A percentile compares a stretch with the other conserved stretches of the same genome.
phyloP scores from a whole-genome alignment of 2,888 invertebrate species.

The Nineta flava region DNA sequence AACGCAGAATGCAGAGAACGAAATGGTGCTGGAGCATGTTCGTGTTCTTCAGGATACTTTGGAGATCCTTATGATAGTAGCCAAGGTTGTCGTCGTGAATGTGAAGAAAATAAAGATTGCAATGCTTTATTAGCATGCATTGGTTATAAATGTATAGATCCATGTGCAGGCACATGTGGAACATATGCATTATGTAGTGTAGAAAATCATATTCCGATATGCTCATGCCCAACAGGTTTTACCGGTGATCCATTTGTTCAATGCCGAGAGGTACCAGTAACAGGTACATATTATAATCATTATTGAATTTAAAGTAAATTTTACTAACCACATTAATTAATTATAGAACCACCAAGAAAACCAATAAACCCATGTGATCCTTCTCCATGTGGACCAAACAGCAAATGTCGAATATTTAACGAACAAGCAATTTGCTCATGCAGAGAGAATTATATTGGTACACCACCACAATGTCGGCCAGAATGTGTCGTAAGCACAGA shows the following conservation, averaged over 20 bases:
- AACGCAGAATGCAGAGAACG: slow-evolving; percentile 70
- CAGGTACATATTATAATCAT: slow-evolving; percentile 5
- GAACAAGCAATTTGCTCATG: slow-evolving; percentile 75
- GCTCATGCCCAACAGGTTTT: slow-evolving; percentile 56
- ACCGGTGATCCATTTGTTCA: slow-evolving; percentile 73
- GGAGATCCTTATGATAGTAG: slow-evolving; percentile 65
- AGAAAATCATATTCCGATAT: slow-evolving; percentile 62
- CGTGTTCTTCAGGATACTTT: slow-evolving; percentile 59
- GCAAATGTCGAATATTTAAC: slow-evolving; percentile 66
- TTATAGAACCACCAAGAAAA: slow-evolving; percentile 23
- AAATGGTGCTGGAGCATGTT: slow-evolving; percentile 73
- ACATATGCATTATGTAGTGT: slow-evolving; percentile 62
- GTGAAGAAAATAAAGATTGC: slow-evolving; percentile 65
- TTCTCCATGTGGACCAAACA: slow-evolving; percentile 77
- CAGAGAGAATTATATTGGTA: slow-evolving; percentile 58
- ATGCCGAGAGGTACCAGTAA: slow-evolving; percentile 39
- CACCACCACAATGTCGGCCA: slow-evolving; percentile 66
- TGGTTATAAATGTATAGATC: slow-evolving; percentile 69
- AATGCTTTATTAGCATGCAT: slow-evolving; percentile 56
- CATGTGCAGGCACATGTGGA: slow-evolving; percentile 73
- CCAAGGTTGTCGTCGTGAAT: slow-evolving; percentile 57
- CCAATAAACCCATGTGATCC: slow-evolving; percentile 59
- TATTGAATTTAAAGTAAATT: background rate
- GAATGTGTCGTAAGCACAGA: slow-evolving; percentile 79
- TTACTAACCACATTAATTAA: background rate